These are phyloP conservation scores for Xenentodon cancila DNA, from an alignment of 2,797 vertebrate genomes.

Conservation along the genomic window DNA sequence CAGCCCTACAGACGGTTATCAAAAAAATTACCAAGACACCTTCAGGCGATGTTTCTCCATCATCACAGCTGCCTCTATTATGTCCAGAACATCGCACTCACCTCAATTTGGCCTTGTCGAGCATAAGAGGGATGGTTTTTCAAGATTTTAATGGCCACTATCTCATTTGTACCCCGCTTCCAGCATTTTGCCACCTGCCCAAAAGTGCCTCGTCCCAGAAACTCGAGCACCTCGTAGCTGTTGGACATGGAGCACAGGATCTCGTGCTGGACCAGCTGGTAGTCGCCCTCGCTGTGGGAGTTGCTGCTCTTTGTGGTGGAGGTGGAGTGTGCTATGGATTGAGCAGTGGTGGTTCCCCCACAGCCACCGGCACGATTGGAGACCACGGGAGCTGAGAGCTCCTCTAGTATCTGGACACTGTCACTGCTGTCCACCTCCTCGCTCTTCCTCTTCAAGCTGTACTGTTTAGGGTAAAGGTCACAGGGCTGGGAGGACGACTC, in stretches of 20 bases:
- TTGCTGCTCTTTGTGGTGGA: constrained; percentile 96
- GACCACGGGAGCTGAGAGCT: constrained; percentile 95
- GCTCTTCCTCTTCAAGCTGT: constrained; percentile 91
- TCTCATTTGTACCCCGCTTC: constrained; percentile 98
- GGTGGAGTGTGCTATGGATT: constrained; percentile 87
- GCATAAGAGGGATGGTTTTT: constrained; percentile 99
- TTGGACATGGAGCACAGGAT: constrained; percentile 98
- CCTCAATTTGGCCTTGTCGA: constrained; percentile 97
- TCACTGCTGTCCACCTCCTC: constrained; percentile 98
- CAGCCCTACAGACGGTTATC: too few relatives aligned
- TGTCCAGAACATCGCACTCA: constrained; percentile 56
- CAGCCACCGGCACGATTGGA: constrained; percentile 81
- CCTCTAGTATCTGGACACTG: constrained; percentile 98
- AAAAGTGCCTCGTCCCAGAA: constrained; percentile 95
- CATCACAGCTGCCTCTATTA: not conserved
- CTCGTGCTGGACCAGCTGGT: constrained; percentile 98
- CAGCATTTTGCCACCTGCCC: constrained; percentile 98
- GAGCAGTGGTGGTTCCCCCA: constrained; percentile 90
- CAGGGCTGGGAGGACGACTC: constrained; percentile 81
- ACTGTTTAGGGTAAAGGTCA: constrained; percentile 92
- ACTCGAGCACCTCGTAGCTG: constrained; percentile 97
- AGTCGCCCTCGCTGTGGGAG: constrained; percentile 96
- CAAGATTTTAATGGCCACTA: constrained; percentile 97
- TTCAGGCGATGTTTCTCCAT: too few relatives aligned
- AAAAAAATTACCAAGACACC: too few relatives aligned